Conservation (phyloP, 2,888 invertebrate species). For the Caenorhabditis sp. region DNA sequence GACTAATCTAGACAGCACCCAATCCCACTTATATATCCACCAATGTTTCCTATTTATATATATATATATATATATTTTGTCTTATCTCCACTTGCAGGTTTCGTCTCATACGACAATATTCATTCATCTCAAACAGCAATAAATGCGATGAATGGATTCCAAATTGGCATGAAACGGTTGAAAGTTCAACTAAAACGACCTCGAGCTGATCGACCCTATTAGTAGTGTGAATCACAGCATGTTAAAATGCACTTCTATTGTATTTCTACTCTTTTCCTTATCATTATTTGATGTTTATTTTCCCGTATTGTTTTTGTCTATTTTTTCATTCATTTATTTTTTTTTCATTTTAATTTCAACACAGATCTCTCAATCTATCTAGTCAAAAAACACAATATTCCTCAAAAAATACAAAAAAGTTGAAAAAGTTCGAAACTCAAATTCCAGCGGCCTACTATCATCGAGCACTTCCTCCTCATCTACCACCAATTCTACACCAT, state of each 20-base stretch:
- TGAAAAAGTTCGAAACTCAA: not conserved
- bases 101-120: conserved; percentile 99
- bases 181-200: conserved; percentile 99
- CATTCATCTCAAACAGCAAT: conserved; percentile 97
- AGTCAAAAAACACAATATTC: not conserved
- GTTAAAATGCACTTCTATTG: too few relatives aligned
- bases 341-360: not conserved
- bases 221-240: conserved; percentile 72
- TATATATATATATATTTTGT: not conserved
- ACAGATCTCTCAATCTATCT: not conserved
- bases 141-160: conserved; percentile 99
- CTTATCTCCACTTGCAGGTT: conserved; percentile 78
- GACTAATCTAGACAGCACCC: too few relatives aligned
- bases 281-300: not conserved
- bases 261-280: not conserved
- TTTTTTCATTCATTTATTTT: not conserved
- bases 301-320: not conserved
- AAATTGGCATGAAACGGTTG: conserved; percentile 99
- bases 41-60: not conserved
- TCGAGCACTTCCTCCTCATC: not conserved
- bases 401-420: not conserved
- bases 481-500: not conserved
- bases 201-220: conserved; percentile 96
- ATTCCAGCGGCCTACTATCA: not conserved
- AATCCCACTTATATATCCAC: not conserved